Percentiles rank a stretch among this genome's conserved stretches.
Conservation (phyloP, 2,797 vertebrate genomes). For the Rhabdomys pumilio region DNA sequence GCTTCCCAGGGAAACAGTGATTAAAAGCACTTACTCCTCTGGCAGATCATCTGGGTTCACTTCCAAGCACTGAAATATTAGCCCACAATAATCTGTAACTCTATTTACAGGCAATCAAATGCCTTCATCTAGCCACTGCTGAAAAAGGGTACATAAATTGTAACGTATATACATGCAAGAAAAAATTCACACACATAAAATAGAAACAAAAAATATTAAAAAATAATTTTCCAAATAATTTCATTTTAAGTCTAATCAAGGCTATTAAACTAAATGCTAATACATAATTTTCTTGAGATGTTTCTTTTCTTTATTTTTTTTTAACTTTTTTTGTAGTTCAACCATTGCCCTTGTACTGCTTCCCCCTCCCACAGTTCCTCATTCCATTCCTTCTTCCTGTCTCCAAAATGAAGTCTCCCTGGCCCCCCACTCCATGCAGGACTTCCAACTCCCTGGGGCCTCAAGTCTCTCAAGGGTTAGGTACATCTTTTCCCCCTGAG, state of each 20-base stretch:
- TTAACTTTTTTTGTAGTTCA: neutral
- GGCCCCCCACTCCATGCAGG: neutral
- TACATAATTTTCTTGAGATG: conserved; percentile 25
- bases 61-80: neutral
- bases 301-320: neutral
- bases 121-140: neutral
- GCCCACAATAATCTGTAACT: neutral
- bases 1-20: neutral
- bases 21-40: neutral
- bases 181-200: neutral
- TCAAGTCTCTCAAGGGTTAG: neutral
- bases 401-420: neutral
- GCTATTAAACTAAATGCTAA: neutral
- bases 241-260: neutral
- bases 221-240: neutral
- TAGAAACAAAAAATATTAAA: neutral
- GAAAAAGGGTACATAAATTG: neutral
- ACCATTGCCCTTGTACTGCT: fast-evolving
- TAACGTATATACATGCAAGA: neutral
- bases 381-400: neutral
- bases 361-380: too few species aligned
- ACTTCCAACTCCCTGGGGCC: neutral
- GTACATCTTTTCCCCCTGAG: neutral
- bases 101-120: neutral
- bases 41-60: neutral